These are phyloP conservation scores for Cuculus canorus DNA, from an alignment of 2,797 vertebrate genomes.

Conservation along the genomic window DNA sequence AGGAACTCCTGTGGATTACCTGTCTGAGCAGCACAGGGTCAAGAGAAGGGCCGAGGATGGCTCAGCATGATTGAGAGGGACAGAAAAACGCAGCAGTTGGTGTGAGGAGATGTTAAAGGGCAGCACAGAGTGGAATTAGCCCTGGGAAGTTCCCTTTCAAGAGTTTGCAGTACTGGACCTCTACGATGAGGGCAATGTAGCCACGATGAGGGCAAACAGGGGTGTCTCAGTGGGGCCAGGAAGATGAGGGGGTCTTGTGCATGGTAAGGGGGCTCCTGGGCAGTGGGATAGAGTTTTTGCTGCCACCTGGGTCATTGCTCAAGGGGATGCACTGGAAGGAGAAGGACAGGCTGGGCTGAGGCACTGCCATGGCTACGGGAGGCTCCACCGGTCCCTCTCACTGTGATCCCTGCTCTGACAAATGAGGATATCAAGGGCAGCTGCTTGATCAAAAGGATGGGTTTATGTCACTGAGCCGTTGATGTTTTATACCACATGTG, in stretches of 20 bases:
- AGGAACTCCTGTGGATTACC: neutral
- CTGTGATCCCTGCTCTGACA: neutral
- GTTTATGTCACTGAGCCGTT: neutral
- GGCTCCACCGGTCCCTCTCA: neutral
- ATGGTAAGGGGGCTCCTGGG: neutral
- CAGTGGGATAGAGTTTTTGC: neutral
- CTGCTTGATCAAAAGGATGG: neutral
- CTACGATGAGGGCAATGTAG: rapidly evolving
- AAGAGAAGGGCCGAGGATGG: neutral
- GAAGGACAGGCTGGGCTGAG: neutral
- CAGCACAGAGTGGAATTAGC: neutral
- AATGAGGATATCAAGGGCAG: rapidly evolving
- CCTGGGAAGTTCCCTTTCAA: neutral
- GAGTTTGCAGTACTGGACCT: neutral
- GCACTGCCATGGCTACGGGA: neutral
- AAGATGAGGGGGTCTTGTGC: neutral
- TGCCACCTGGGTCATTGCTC: neutral
- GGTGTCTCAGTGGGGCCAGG: neutral
- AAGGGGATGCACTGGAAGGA: neutral
- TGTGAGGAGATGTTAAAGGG: neutral
- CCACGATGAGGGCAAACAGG: rapidly evolving
- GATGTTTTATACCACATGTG: neutral
- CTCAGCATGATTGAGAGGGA: neutral
- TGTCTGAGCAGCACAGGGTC: neutral
- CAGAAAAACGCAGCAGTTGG: neutral